These are phyloP conservation scores for Caenorhabditis sp. DNA, from an alignment of 2,888 invertebrate genomes.

Conservation along the genomic window DNA sequence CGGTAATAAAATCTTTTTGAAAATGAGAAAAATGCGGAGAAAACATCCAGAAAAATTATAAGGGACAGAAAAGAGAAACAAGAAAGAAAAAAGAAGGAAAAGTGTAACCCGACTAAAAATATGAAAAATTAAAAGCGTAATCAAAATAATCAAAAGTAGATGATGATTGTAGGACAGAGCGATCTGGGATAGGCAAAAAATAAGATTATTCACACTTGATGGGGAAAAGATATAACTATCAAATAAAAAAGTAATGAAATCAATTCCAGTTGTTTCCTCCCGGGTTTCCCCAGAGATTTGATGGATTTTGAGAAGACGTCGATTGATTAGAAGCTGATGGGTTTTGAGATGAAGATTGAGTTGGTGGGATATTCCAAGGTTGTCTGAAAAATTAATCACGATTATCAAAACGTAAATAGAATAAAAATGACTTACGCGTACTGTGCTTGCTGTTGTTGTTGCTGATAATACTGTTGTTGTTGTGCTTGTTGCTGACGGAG, in stretches of 20 bases:
- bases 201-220: neutral
- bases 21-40: constrained; percentile 2
- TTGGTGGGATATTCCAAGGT: constrained; percentile 1
- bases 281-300: constrained; percentile 1
- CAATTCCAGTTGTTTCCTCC: neutral
- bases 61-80: constrained; percentile 4
- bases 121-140: constrained; percentile 6
- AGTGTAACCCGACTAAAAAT: constrained; percentile 1
- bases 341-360: neutral
- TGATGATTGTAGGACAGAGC: neutral
- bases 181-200: neutral
- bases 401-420: neutral
- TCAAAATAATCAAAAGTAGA: constrained; percentile 9
- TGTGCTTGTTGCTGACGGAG: constrained; percentile 13
- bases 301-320: neutral
- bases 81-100: constrained; percentile 2
- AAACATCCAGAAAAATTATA: neutral
- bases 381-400: neutral
- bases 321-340: neutral
- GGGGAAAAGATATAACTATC: neutral
- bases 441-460: constrained; percentile 7
- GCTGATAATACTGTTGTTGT: constrained; percentile 9
- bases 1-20: no score
- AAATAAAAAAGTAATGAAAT: neutral
- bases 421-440: neutral